These are phyloP conservation scores for Spisula solida DNA, from an alignment of 2,888 invertebrate species.

Conservation along the genomic window DNA sequence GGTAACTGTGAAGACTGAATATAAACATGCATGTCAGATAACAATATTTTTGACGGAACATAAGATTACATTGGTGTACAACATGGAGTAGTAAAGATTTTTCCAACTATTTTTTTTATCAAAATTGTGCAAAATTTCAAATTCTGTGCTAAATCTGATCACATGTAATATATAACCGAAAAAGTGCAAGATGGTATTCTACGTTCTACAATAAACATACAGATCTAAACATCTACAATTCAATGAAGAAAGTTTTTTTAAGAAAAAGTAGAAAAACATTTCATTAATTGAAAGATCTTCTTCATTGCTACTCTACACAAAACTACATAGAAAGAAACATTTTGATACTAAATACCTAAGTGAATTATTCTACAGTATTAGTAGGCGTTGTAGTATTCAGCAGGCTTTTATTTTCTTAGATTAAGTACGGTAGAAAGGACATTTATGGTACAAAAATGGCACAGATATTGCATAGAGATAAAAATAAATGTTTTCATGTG, in stretches of 20 bases:
- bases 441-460: neutral
- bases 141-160: neutral
- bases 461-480: neutral
- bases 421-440: neutral
- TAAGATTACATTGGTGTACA: neutral
- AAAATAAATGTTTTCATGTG: neutral
- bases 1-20: neutral
- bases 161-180: neutral
- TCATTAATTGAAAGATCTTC: neutral
- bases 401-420: neutral
- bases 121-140: neutral
- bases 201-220: neutral
- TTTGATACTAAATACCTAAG: neutral
- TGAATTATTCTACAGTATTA: neutral
- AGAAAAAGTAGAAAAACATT: neutral
- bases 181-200: neutral
- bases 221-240: neutral
- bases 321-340: neutral
- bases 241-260: neutral
- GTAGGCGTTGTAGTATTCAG: neutral
- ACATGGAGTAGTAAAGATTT: neutral
- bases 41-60: neutral
- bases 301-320: neutral
- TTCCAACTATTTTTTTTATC: neutral
- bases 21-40: neutral